phyloP scores from a whole-genome alignment of 2,888 invertebrate species.

The Sphinx pinastri region DNA sequence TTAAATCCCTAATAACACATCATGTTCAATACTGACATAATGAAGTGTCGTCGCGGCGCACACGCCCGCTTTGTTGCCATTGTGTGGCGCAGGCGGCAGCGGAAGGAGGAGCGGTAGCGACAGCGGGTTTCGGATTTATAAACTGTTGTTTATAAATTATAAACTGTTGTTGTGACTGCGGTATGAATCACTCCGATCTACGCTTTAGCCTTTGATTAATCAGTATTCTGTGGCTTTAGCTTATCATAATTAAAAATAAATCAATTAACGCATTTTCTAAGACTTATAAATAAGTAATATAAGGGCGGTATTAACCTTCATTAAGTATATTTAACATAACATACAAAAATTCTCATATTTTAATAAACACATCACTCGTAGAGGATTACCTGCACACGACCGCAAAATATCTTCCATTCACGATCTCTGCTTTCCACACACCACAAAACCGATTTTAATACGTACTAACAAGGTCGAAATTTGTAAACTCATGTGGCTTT shows the following conservation, averaged over 20 bases:
- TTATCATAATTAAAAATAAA: too few species aligned
- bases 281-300: background rate
- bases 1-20: conserved; percentile 41
- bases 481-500: background rate
- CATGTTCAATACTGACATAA: conserved; percentile 72
- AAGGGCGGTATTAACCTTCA: background rate
- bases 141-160: too few species aligned
- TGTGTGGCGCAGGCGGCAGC: conserved; percentile 44
- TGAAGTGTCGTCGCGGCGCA: conserved; percentile 77
- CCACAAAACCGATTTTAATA: background rate
- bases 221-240: too few species aligned
- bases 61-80: conserved; percentile 51
- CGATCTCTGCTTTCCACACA: background rate
- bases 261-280: too few species aligned
- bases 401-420: conserved; percentile 20
- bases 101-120: conserved; percentile 35
- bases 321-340: background rate
- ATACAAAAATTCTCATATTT: conserved; percentile 28
- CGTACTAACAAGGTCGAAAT: background rate
- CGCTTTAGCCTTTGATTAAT: too few species aligned
- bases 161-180: background rate
- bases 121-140: background rate
- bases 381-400: conserved; percentile 29
- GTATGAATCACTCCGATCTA: too few species aligned
- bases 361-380: conserved; percentile 20